A percentile compares a stretch with the other conserved stretches of the same genome.
phyloP scores from a whole-genome alignment of 2,888 invertebrate species.

The Chydorus sphaericus region DNA sequence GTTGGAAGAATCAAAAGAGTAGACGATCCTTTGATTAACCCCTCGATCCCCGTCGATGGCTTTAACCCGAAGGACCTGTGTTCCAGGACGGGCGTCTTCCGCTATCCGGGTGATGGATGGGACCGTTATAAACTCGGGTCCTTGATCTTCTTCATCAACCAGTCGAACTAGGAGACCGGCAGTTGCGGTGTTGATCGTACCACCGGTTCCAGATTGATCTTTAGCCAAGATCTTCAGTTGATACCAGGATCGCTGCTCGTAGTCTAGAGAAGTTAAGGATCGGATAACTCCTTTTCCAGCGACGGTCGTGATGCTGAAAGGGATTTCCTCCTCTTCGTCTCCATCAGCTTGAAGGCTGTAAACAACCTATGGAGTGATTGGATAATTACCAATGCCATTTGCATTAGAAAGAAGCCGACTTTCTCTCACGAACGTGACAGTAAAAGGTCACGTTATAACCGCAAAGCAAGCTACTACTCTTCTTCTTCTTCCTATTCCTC shows the following conservation, averaged over 20 bases:
- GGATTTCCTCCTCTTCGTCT: constrained; percentile 41
- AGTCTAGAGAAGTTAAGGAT: constrained; percentile 60
- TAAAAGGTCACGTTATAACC: too few relatives aligned
- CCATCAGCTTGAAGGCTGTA: constrained; percentile 76
- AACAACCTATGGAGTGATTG: constrained; percentile 49
- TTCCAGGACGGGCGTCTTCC: constrained; percentile 68
- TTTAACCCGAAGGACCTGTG: constrained; percentile 70
- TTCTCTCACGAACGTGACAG: constrained; percentile 6
- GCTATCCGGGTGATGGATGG: constrained; percentile 74
- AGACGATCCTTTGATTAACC: constrained; percentile 70
- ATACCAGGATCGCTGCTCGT: constrained; percentile 71
- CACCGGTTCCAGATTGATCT: constrained; percentile 63
- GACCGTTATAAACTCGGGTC: constrained; percentile 75
- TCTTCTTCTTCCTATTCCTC: too few relatives aligned
- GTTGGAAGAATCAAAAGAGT: constrained; percentile 52
- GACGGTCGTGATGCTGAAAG: constrained; percentile 62
- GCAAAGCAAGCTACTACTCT: too few relatives aligned
- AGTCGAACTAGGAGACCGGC: constrained; percentile 74
- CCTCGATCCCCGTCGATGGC: constrained; percentile 87
- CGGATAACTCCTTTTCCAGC: constrained; percentile 73
- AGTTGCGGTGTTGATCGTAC: constrained; percentile 67
- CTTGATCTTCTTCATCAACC: constrained; percentile 79
- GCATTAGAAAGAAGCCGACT: background rate
- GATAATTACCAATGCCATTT: constrained; percentile 4
- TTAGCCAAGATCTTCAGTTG: constrained; percentile 68